phyloP scores from a whole-genome alignment of 1,140 invertebrate genomes.

The Drosophila parvula region DNA sequence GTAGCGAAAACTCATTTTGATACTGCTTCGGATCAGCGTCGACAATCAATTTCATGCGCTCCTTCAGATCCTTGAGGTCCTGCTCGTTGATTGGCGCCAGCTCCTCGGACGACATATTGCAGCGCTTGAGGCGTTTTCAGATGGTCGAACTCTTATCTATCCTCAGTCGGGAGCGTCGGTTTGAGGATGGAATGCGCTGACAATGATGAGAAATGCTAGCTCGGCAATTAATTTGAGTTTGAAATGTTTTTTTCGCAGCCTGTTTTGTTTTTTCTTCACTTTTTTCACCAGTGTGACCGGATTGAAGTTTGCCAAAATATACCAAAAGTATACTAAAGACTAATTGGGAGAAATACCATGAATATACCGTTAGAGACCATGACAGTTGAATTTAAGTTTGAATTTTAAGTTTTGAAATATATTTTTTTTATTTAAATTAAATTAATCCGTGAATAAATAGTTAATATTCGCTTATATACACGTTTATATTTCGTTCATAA shows the following conservation, averaged over 20 bases:
- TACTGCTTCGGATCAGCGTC: conserved; percentile 89
- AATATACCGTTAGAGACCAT: background rate
- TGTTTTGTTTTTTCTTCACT: conserved; percentile 33
- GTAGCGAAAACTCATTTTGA: conserved; percentile 89
- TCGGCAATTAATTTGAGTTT: conserved; percentile 13
- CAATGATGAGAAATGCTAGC: conserved; percentile 4
- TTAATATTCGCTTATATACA: conserved; percentile 21
- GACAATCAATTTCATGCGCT: conserved; percentile 88
- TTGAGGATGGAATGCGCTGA: conserved; percentile 19
- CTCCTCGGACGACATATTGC: conserved; percentile 84
- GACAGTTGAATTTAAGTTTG: conserved; percentile 2
- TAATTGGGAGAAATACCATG: no score
- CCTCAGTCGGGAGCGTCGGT: background rate
- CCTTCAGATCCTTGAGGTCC: conserved; percentile 87
- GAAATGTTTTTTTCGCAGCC: conserved; percentile 34
- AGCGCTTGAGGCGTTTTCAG: background rate
- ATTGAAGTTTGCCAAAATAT: background rate
- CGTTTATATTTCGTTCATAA: conserved; percentile 60
- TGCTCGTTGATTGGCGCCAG: conserved; percentile 86
- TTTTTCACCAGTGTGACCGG: conserved; percentile 25
- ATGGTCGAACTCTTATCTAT: background rate
- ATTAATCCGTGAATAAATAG: background rate
- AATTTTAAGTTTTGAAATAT: background rate
- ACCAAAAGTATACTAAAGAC: background rate
- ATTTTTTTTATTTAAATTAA: background rate